Evolutionary conservation across 2,113 vertebrate species (phyloP).

Genomic region (Scartelaos histophorus): DNA sequence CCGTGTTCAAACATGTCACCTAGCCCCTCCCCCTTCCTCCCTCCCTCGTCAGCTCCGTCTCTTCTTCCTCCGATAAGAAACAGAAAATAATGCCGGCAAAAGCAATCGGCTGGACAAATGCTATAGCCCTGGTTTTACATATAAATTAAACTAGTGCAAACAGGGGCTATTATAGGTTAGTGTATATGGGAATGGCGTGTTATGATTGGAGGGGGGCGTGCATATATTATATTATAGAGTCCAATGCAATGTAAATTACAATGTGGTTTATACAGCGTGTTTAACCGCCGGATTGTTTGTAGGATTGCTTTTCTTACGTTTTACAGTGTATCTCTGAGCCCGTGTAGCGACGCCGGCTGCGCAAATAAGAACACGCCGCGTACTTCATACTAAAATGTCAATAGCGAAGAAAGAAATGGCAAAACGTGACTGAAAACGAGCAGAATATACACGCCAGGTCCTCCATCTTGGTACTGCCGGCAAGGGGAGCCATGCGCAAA

Average conservation of each 20-base stretch:
- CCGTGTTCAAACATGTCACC: slow-evolving; percentile 27
- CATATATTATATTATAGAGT: neutral
- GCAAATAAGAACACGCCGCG: too few relatives aligned
- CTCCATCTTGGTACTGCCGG: too few relatives aligned
- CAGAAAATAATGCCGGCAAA: neutral
- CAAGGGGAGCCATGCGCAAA: too few relatives aligned
- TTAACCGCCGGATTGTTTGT: neutral
- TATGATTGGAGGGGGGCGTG: neutral
- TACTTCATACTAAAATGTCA: too few relatives aligned
- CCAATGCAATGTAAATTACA: neutral
- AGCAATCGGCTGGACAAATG: slow-evolving; percentile 7
- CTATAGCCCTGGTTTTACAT: slow-evolving; percentile 4
- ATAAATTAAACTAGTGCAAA: slow-evolving; percentile 4
- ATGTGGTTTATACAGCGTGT: neutral
- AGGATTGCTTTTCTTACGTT: neutral
- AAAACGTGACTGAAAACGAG: too few relatives aligned
- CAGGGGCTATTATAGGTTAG: neutral
- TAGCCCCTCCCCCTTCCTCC: slow-evolving; percentile 6
- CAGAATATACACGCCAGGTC: too few relatives aligned
- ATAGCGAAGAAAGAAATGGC: too few relatives aligned
- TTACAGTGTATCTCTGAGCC: neutral
- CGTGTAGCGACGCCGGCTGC: too few relatives aligned
- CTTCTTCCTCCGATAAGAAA: neutral
- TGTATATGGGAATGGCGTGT: neutral
- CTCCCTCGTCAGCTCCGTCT: neutral